Evolutionary conservation across 1,140 invertebrate genomes (phyloP), one percentile per base, ranked within the genome.

Genomic region (Calephelis nemesis): DNA sequence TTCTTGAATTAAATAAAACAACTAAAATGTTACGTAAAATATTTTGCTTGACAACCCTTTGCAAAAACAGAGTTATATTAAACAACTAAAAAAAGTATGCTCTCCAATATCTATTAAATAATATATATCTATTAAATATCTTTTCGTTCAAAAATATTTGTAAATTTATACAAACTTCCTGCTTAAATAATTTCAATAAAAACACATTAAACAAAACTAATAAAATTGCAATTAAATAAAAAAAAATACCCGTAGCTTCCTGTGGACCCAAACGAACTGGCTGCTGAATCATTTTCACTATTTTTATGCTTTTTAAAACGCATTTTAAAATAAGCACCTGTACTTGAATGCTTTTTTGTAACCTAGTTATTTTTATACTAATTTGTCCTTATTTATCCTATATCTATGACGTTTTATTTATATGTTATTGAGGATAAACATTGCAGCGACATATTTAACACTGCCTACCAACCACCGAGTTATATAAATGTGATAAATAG

Each of bases 201-300:
- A 2, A 30, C 30, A 30, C 30, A 30, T 19, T 19, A 19, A 19
- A 30, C 30, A 4, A 30, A 30, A 30, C 30, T 30, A 30, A 30
- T 30, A 4, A 30, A 4, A 30, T 3, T 30, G 30, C 30, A 4
- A 30, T 30, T 45, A 45, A 19, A 45, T 45, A 45, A 45, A 45
- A 42, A 54, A 47, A 78, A 81, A 82, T 60, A 88, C 84, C 83
- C 84, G 74, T 78, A 88, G 78, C 81, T 84, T 63, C 79, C 82
- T 12, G 74, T 65, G 5, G 85, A 83, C 65, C 71, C 62, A n/a
- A 85, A 69, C 8, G 85, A 88, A 63, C 82, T 88, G 7, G 80
- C 70, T 3, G 78, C 75, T 0, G 85, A 84, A 58, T 78, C 80
- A 13, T 75, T 74, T 19, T 77, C 78, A 47, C 74, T 70, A 50